phyloP scores from a whole-genome alignment of 1,140 invertebrate genomes.

The Leptinotarsa undecemlineata region DNA sequence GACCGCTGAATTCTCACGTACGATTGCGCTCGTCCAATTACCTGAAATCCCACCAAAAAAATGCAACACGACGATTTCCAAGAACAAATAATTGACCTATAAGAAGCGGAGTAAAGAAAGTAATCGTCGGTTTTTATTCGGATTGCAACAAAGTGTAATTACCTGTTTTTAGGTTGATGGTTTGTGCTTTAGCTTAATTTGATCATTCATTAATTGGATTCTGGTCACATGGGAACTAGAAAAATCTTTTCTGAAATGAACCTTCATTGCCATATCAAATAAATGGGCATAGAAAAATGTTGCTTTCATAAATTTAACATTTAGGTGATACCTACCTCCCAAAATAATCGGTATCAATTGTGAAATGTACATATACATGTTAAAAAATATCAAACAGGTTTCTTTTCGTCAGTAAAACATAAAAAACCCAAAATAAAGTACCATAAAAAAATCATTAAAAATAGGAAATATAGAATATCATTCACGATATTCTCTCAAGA shows the following conservation, averaged over 20 bases:
- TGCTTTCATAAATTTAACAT: too few species aligned
- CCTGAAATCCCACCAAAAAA: conserved; percentile 16
- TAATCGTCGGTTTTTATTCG: conserved; percentile 20
- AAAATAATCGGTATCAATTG: too few species aligned
- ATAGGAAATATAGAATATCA: too few species aligned
- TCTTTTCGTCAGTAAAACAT: too few species aligned
- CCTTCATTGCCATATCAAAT: too few species aligned
- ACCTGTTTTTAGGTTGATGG: conserved; percentile 9
- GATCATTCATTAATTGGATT: not conserved
- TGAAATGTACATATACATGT: too few species aligned
- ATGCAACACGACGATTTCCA: not conserved
- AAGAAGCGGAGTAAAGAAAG: conserved; percentile 22
- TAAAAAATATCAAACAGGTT: too few species aligned
- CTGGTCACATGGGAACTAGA: not conserved
- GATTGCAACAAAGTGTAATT: conserved; percentile 24
- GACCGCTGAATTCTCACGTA: conserved; percentile 23
- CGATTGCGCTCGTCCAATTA: conserved; percentile 18
- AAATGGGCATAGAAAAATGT: too few species aligned
- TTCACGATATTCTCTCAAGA: too few species aligned
- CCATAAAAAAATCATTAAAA: too few species aligned
- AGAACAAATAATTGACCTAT: conserved; percentile 17
- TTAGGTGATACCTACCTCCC: too few species aligned
- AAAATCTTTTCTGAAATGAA: not conserved
- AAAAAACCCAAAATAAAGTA: too few species aligned
- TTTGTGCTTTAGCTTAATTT: conserved; percentile 9